A percentile compares a stretch with the other conserved stretches of the same genome.
phyloP scores from a whole-genome alignment of 2,888 invertebrate genomes.

The Nycteola revayana region DNA sequence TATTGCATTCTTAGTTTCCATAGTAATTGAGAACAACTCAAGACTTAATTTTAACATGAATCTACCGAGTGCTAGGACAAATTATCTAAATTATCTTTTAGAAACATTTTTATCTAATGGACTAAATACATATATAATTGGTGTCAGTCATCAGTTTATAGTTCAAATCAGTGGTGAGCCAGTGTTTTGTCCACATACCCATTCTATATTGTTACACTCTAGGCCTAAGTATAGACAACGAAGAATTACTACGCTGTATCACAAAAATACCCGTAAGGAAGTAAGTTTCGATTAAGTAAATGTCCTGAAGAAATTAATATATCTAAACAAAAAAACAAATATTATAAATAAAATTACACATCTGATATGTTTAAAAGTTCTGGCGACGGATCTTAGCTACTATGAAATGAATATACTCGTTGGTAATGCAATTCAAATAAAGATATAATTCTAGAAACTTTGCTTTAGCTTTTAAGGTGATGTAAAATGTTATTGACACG shows the following conservation, averaged over 20 bases:
- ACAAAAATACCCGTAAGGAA: slow-evolving; percentile 10
- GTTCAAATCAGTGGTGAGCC: slow-evolving; percentile 26
- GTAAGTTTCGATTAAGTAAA: too few relatives aligned
- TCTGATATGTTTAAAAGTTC: too few relatives aligned
- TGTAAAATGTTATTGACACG: too few relatives aligned
- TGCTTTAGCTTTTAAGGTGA: too few relatives aligned
- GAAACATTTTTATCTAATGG: slow-evolving; percentile 61
- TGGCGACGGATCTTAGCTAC: too few relatives aligned
- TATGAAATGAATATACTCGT: too few relatives aligned
- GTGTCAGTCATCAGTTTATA: slow-evolving; percentile 57
- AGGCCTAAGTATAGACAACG: slow-evolving; percentile 12
- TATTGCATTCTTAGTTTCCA: slow-evolving; percentile 24
- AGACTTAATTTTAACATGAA: slow-evolving; percentile 33
- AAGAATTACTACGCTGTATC: background rate
- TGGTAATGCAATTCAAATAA: too few relatives aligned
- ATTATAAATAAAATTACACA: too few relatives aligned
- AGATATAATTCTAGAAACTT: too few relatives aligned
- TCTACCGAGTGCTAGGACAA: slow-evolving; percentile 33
- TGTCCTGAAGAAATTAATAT: too few relatives aligned
- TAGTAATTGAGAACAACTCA: slow-evolving; percentile 24
- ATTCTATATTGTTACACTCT: slow-evolving; percentile 15
- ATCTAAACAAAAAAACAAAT: too few relatives aligned
- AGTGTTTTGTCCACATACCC: slow-evolving; percentile 31
- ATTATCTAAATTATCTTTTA: slow-evolving; percentile 22
- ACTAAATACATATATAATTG: slow-evolving; percentile 60